Conservation (phyloP, 2,797 vertebrate genomes). For the Urosaurus nigricauda region DNA sequence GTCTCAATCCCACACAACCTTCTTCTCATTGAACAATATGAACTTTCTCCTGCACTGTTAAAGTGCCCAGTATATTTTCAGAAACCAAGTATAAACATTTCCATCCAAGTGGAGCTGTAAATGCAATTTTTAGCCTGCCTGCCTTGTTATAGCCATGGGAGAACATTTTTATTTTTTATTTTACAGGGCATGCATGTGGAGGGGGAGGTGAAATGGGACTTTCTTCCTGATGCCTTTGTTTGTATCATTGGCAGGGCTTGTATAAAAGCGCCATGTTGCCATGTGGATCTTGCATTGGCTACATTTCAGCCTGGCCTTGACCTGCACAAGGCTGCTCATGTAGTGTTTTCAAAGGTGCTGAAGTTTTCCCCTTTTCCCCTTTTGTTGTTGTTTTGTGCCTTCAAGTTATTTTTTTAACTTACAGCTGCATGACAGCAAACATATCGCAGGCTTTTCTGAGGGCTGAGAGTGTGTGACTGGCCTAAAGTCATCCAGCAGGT, state of each 20-base stretch:
- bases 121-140: slow-evolving; percentile 52
- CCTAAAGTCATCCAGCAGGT: too few species aligned
- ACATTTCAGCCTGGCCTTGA: background rate
- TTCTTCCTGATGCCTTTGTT: background rate
- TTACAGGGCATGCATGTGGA: background rate
- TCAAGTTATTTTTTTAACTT: too few species aligned
- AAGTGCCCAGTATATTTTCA: slow-evolving; percentile 52
- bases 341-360: background rate
- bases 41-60: slow-evolving; percentile 57
- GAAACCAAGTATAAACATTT: slow-evolving; percentile 61
- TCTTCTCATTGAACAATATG: slow-evolving; percentile 44
- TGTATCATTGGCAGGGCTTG: background rate
- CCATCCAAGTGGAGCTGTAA: slow-evolving; percentile 39
- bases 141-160: slow-evolving; percentile 26
- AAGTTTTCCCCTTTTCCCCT: too few species aligned
- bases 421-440: too few species aligned
- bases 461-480: too few species aligned
- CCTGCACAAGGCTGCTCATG: background rate
- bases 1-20: slow-evolving; percentile 56
- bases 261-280: background rate
- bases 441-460: too few species aligned
- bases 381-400: too few species aligned
- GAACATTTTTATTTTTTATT: slow-evolving; percentile 35
- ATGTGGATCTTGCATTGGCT: background rate
- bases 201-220: background rate